phyloP scores from a whole-genome alignment of 2,888 invertebrate genomes.

The Acanthosoma haemorrhoidale region DNA sequence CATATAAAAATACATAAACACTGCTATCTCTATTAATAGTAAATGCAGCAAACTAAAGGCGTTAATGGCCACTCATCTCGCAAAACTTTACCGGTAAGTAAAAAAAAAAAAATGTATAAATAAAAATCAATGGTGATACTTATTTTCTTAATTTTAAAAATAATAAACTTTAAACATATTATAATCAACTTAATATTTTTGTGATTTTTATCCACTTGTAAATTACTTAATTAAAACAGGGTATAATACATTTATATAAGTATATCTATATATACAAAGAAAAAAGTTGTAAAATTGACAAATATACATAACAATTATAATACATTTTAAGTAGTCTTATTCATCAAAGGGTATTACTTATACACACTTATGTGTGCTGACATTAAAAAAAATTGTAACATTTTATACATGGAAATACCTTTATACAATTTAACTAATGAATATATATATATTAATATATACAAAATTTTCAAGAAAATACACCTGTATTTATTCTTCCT shows the following conservation, averaged over 20 bases:
- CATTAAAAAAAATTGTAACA: background rate
- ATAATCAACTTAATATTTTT: background rate
- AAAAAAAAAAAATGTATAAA: too few species aligned
- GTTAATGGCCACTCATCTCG: too few species aligned
- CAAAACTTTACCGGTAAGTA: too few species aligned
- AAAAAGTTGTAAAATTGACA: background rate
- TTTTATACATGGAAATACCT: background rate
- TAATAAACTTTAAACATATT: background rate
- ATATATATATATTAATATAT: conserved; percentile 10
- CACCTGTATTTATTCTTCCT: background rate
- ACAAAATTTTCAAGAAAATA: conserved; percentile 7
- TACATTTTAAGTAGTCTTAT: background rate
- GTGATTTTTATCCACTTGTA: background rate
- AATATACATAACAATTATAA: conserved; percentile 9
- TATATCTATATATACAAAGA: background rate
- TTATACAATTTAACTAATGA: conserved; percentile 9
- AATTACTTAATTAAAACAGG: background rate
- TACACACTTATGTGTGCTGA: background rate
- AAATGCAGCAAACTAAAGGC: background rate
- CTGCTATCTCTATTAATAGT: background rate
- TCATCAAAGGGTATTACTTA: background rate
- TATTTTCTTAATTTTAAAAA: too few species aligned
- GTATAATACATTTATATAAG: background rate
- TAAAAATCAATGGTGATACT: too few species aligned
- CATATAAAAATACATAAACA: background rate